Percentiles rank a stretch among this genome's conserved stretches.
These are phyloP conservation scores for Halcyon chelicuti DNA, from an alignment of 2,797 vertebrate genomes.

Conservation along the genomic window DNA sequence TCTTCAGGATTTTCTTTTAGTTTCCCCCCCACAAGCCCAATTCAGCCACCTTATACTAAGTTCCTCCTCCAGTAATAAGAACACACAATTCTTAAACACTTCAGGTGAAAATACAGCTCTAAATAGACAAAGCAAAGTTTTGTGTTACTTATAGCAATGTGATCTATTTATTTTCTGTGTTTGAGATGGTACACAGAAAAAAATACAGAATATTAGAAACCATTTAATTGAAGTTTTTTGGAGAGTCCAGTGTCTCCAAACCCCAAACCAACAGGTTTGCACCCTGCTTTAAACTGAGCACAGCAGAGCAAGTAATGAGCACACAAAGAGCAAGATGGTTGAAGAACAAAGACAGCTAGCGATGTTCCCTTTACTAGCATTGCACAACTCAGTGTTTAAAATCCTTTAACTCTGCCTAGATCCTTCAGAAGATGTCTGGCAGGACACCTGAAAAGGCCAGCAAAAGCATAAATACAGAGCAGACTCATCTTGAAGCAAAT, in stretches of 20 bases:
- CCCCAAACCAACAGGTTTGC: neutral
- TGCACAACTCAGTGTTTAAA: neutral
- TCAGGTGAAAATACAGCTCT: neutral
- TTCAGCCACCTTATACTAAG: neutral
- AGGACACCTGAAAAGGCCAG: neutral
- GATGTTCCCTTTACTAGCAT: neutral
- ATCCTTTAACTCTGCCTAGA: neutral
- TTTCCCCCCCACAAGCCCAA: neutral
- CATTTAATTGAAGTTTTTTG: neutral
- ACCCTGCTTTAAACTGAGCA: neutral
- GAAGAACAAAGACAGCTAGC: neutral
- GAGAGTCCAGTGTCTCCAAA: neutral
- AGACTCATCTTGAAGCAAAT: neutral
- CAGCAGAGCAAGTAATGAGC: neutral
- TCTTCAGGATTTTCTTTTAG: neutral
- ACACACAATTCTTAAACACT: fast-evolving
- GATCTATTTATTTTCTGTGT: neutral
- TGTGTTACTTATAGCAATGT: neutral
- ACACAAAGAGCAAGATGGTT: neutral
- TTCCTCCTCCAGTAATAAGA: neutral
- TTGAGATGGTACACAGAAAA: neutral
- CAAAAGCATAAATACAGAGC: neutral
- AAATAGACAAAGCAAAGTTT: neutral
- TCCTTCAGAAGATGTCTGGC: neutral
- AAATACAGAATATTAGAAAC: neutral